A percentile compares a stretch with the other conserved stretches of the same genome.
Evolutionary conservation across 2,113 vertebrate genomes (phyloP).

Genomic region (Cricetomys ansorgei): DNA sequence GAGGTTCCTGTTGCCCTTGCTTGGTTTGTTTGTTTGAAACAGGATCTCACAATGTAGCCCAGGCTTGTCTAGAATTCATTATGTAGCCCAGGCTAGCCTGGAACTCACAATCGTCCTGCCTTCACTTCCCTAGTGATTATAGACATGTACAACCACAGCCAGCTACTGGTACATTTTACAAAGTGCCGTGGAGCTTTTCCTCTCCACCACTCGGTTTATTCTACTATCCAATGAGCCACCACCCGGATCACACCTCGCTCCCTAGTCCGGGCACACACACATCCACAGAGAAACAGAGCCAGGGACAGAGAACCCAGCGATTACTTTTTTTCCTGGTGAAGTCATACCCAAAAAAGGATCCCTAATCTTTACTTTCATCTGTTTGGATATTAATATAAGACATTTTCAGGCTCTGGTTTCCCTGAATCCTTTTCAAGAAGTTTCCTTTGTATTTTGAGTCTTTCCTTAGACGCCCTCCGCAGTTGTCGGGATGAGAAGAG

Average conservation of each 20-base stretch:
- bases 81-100: neutral
- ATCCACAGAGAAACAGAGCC: neutral
- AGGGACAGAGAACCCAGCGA: neutral
- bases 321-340: slow-evolving; percentile 41
- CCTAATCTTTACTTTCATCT: slow-evolving; percentile 69
- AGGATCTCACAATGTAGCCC: neutral
- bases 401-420: slow-evolving; percentile 50
- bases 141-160: neutral
- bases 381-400: slow-evolving; percentile 60
- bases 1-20: too few relatives aligned
- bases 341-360: slow-evolving; percentile 8
- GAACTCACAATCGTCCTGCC: neutral
- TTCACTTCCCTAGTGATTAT: neutral
- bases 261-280: neutral
- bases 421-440: slow-evolving; percentile 49
- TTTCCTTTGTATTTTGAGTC: neutral
- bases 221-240: slow-evolving; percentile 2
- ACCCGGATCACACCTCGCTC: neutral
- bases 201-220: neutral
- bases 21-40: neutral
- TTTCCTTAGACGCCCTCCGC: neutral
- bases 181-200: neutral
- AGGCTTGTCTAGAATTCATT: neutral
- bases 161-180: neutral
- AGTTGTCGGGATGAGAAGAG: neutral